Percentiles rank a stretch among this genome's conserved stretches.
Conservation (phyloP, 92 coral and sea anemone species). For the Plumapathes pennacea region DNA sequence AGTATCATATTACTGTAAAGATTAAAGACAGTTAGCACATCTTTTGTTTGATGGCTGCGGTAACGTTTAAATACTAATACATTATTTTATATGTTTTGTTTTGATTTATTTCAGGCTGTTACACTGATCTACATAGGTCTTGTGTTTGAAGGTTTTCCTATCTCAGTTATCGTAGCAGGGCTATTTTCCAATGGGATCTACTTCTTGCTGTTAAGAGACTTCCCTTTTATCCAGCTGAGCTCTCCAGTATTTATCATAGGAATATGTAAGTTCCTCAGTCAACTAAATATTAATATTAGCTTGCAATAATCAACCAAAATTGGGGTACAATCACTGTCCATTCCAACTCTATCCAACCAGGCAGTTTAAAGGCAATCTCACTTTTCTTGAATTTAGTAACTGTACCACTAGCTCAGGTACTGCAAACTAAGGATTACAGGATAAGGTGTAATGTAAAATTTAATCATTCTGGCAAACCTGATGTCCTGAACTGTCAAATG, state of each 20-base stretch:
- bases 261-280: slow-evolving; percentile 60
- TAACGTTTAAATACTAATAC: too few species aligned
- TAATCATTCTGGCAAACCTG: too few species aligned
- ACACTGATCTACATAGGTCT: slow-evolving; percentile 69
- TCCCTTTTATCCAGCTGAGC: slow-evolving; percentile 88
- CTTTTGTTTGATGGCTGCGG: slow-evolving; percentile 12
- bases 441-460: too few species aligned
- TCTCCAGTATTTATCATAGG: slow-evolving; percentile 87
- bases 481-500: too few species aligned
- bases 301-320: too few species aligned
- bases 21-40: slow-evolving; percentile 1
- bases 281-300: neutral
- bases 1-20: too few species aligned
- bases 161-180: slow-evolving; percentile 62
- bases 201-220: slow-evolving; percentile 79
- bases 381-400: too few species aligned
- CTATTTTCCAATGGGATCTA: slow-evolving; percentile 83
- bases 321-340: too few species aligned
- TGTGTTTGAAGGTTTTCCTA: slow-evolving; percentile 80
- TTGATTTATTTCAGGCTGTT: slow-evolving; percentile 50
- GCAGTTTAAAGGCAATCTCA: too few species aligned
- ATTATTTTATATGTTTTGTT: neutral
- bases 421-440: too few species aligned
- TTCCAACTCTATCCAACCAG: too few species aligned
- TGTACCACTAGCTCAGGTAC: too few species aligned